phyloP scores from a whole-genome alignment of 92 coral and sea anemone genomes.

The Parazoanthus darwini region DNA sequence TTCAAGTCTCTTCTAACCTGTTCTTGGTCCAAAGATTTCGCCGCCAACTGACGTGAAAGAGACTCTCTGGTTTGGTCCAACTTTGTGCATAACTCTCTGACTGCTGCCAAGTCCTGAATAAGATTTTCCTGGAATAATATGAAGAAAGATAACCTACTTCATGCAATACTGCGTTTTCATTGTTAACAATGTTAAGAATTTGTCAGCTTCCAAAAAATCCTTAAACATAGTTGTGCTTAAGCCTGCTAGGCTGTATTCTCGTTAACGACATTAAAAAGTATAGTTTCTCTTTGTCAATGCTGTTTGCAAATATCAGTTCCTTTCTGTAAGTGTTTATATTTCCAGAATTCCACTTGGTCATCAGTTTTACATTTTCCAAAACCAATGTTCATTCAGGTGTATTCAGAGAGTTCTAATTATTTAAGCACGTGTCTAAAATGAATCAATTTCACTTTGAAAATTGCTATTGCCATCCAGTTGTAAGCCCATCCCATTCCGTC shows the following conservation, averaged over 20 bases:
- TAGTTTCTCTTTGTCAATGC: too few species aligned
- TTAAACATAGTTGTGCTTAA: too few species aligned
- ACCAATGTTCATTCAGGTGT: too few species aligned
- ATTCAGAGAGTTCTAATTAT: background rate
- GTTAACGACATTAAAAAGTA: too few species aligned
- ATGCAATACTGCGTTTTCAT: background rate
- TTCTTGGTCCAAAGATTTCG: slow-evolving; percentile 91
- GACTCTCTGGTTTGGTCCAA: slow-evolving; percentile 97
- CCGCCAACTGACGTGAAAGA: slow-evolving; percentile 85
- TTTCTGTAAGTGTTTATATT: too few species aligned
- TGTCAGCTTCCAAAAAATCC: too few species aligned
- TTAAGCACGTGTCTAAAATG: background rate
- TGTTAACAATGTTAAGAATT: background rate
- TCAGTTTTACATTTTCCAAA: too few species aligned
- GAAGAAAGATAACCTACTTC: background rate
- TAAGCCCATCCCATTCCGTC: too few species aligned
- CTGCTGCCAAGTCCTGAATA: slow-evolving; percentile 89
- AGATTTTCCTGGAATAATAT: slow-evolving; percentile 75
- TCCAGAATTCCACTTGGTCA: too few species aligned
- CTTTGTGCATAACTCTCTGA: slow-evolving; percentile 93
- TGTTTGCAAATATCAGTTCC: too few species aligned
- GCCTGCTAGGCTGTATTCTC: too few species aligned
- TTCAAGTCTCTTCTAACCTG: slow-evolving; percentile 56
- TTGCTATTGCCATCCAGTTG: background rate
- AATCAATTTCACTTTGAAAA: too few species aligned